phyloP scores from a whole-genome alignment of 2,888 invertebrate species.

The Ochropleura leucogaster region DNA sequence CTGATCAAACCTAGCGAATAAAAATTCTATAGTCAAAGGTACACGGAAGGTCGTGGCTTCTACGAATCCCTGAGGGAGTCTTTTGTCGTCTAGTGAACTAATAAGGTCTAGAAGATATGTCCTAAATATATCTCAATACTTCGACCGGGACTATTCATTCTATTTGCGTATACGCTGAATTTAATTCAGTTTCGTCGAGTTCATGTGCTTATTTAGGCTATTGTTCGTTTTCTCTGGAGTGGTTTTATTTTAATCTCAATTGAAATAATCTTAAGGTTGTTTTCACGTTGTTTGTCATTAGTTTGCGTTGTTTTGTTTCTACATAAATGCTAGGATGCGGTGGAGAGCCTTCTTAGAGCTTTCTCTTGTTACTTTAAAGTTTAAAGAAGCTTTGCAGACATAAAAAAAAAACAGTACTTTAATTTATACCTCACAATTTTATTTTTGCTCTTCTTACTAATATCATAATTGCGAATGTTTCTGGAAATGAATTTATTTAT shows the following conservation, averaged over 20 bases:
- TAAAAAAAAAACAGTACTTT: too few species aligned
- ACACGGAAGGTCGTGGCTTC: slow-evolving; percentile 8
- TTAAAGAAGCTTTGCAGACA: not conserved
- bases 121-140: slow-evolving; percentile 1
- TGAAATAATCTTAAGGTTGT: not conserved
- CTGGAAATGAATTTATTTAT: too few species aligned
- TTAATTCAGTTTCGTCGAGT: not conserved
- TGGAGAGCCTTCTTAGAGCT: not conserved
- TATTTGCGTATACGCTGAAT: not conserved
- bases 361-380: not conserved
- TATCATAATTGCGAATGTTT: too few species aligned
- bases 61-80: not conserved
- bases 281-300: too few species aligned
- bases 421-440: too few species aligned
- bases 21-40: not conserved
- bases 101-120: slow-evolving; percentile 25
- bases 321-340: not conserved
- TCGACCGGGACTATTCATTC: not conserved
- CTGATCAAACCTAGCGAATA: slow-evolving; percentile 15
- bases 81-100: slow-evolving; percentile 20
- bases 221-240: not conserved
- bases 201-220: not conserved
- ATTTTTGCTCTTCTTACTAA: too few species aligned
- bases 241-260: not conserved
- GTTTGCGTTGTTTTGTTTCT: too few species aligned